Conservation (phyloP, 2,797 vertebrate genomes). For the Hipposideros larvatus region DNA sequence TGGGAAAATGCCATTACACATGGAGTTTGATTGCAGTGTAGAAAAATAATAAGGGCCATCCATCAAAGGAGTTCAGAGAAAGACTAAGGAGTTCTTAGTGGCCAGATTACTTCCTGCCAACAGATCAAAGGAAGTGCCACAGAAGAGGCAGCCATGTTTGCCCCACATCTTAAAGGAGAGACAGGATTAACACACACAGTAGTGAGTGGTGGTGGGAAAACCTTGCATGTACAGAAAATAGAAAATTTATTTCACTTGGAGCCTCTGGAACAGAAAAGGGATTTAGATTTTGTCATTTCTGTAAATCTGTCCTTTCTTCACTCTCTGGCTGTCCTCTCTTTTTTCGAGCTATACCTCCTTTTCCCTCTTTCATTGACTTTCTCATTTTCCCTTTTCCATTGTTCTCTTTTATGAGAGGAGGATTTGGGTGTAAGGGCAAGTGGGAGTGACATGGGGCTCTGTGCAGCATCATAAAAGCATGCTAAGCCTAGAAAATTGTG, state of each 20-base stretch:
- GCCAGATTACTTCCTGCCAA: neutral
- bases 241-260: neutral
- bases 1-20: neutral
- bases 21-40: neutral
- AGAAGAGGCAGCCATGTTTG: neutral
- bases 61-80: neutral
- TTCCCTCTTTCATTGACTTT: neutral
- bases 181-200: neutral
- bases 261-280: accelerated
- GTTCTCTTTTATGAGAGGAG: neutral
- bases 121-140: neutral
- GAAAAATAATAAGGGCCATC: neutral
- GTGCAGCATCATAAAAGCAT: neutral
- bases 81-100: neutral
- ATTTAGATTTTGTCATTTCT: neutral
- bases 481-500: neutral
- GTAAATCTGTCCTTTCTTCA: neutral
- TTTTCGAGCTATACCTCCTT: neutral
- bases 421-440: neutral
- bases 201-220: neutral
- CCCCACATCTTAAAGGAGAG: neutral
- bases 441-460: neutral
- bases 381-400: neutral
- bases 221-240: neutral
- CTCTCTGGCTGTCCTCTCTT: neutral